phyloP scores from a whole-genome alignment of 2,888 invertebrate genomes.

The Drosophila merina region DNA sequence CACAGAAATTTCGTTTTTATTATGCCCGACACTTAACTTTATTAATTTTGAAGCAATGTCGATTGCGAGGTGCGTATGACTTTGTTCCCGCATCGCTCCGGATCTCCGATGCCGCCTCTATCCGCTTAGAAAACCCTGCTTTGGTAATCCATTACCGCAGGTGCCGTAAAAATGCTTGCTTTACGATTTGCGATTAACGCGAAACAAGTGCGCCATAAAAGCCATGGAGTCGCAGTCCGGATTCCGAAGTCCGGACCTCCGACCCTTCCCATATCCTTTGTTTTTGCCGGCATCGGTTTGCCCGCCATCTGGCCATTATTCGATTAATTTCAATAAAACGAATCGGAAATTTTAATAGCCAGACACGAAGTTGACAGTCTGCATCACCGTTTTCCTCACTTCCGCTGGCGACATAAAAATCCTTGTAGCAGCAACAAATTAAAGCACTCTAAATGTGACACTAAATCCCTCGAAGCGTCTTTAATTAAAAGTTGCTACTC shows the following conservation, averaged over 20 bases:
- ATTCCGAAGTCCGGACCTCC: neutral
- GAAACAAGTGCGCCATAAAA: slow-evolving; percentile 79
- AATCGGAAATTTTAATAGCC: slow-evolving; percentile 50
- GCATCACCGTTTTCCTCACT: neutral
- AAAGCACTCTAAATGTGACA: slow-evolving; percentile 32
- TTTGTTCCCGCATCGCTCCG: neutral
- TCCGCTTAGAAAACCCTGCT: slow-evolving; percentile 10
- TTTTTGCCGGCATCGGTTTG: slow-evolving; percentile 2
- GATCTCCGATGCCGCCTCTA: neutral
- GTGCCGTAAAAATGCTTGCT: slow-evolving; percentile 80
- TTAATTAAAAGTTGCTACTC: slow-evolving; percentile 60
- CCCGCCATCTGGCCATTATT: slow-evolving; percentile 52
- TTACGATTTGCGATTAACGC: slow-evolving; percentile 79
- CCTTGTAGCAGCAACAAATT: slow-evolving; percentile 37
- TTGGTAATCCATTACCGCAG: slow-evolving; percentile 78
- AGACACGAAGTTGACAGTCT: slow-evolving; percentile 34
- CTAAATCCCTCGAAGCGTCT: slow-evolving; percentile 52
- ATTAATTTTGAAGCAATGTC: slow-evolving; percentile 75
- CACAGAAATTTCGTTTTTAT: slow-evolving; percentile 69
- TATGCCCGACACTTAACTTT: slow-evolving; percentile 79
- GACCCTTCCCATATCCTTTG: slow-evolving; percentile 37
- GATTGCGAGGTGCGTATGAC: slow-evolving; percentile 36
- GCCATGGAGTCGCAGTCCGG: slow-evolving; percentile 40
- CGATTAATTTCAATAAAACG: slow-evolving; percentile 79
- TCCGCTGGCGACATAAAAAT: slow-evolving; percentile 46